phyloP scores from a whole-genome alignment of 2,888 invertebrate genomes.

The Willowsia nigromaculata region DNA sequence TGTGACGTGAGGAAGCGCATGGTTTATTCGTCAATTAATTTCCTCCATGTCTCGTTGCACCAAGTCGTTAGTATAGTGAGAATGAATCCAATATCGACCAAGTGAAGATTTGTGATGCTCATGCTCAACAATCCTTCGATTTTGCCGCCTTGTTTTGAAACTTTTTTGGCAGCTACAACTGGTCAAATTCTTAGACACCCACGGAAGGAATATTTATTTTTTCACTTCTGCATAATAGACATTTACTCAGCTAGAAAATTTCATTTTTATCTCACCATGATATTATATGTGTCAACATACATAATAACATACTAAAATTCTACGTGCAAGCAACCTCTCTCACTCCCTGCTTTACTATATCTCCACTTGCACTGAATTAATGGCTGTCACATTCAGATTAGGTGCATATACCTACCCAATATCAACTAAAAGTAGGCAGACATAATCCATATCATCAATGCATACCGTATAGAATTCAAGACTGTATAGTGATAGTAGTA shows the following conservation, averaged over 20 bases:
- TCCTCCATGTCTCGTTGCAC: background rate
- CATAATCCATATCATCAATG: too few species aligned
- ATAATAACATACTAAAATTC: background rate
- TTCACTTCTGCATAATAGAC: conserved; percentile 51
- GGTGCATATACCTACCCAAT: background rate
- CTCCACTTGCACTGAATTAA: background rate
- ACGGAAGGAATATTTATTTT: conserved; percentile 53
- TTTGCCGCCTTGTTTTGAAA: conserved; percentile 67
- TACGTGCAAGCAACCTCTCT: too few species aligned
- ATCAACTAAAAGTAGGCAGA: too few species aligned
- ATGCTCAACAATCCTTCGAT: conserved; percentile 64
- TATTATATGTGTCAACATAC: background rate
- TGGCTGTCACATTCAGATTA: conserved; percentile 27
- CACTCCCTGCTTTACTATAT: background rate
- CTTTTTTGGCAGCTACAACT: conserved; percentile 62
- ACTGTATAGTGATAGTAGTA: too few species aligned
- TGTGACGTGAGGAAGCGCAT: conserved; percentile 6
- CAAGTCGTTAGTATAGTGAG: background rate
- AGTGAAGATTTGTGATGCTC: conserved; percentile 60
- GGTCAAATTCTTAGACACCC: conserved; percentile 72
- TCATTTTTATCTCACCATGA: conserved; percentile 21
- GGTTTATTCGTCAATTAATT: conserved; percentile 40
- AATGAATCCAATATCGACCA: conserved; percentile 41
- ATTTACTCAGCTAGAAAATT: conserved; percentile 52
- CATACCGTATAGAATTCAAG: too few species aligned